Conservation (phyloP, 2,888 invertebrate genomes). For the Drosophila neutralis region DNA sequence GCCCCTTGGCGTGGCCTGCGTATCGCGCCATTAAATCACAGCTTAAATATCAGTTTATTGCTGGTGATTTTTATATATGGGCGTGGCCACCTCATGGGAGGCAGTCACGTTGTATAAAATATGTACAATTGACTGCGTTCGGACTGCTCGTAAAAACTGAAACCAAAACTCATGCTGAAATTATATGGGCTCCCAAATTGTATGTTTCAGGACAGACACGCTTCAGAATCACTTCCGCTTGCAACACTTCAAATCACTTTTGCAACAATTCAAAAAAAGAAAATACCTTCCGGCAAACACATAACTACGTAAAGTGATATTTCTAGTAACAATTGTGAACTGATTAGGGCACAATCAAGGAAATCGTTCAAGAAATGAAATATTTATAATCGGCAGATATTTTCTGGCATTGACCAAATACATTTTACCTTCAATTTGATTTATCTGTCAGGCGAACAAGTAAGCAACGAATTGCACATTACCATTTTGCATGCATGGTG, state of each 20-base stretch:
- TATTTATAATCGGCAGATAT: neutral
- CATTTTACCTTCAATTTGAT: neutral
- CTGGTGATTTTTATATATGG: slow-evolving; percentile 48
- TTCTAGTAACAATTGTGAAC: neutral
- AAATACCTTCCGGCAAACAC: neutral
- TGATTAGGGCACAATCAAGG: neutral
- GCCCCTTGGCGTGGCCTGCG: slow-evolving; percentile 40
- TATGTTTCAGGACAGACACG: slow-evolving; percentile 14
- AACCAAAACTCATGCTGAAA: slow-evolving; percentile 27
- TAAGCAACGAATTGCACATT: neutral
- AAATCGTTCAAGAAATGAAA: neutral
- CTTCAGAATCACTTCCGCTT: slow-evolving; percentile 16
- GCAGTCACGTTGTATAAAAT: slow-evolving; percentile 32
- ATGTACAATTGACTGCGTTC: slow-evolving; percentile 42
- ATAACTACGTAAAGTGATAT: neutral
- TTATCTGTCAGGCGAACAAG: neutral
- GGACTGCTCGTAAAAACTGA: slow-evolving; percentile 50
- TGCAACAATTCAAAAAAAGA: neutral
- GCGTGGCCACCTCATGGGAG: slow-evolving; percentile 20
- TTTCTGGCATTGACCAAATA: neutral
- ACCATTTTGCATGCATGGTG: neutral
- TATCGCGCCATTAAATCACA: slow-evolving; percentile 61
- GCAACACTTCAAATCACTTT: neutral
- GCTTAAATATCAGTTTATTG: slow-evolving; percentile 64
- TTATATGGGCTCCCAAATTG: slow-evolving; percentile 43